Base-by-base conservation (phyloP, 1,140 invertebrate species). In the Radopholus similis region DNA sequence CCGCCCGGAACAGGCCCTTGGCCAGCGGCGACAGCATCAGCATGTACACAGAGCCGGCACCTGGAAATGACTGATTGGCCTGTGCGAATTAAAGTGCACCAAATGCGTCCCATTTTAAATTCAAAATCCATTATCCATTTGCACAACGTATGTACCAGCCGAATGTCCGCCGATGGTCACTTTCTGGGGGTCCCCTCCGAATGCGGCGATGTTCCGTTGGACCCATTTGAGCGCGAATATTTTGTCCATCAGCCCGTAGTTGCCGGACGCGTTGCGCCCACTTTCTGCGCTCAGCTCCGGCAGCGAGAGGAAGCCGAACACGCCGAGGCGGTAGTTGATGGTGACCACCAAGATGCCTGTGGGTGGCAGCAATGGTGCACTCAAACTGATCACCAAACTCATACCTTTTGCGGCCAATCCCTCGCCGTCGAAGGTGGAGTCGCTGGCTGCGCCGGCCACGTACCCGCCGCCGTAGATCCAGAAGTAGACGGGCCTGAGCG, bases 381-480 rank as follows among this genome's bases (percentile, higher is more conserved):
- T n/a, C n/a, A n/a, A n/a, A n/a, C n/a, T n/a, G n/a, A n/a, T n/a
- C n/a, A n/a, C n/a, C n/a, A n/a, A n/a, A n/a, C n/a, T n/a, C n/a
- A n/a, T n/a, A n/a, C n/a, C n/a, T n/a, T n/a, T n/a, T n/a, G n/a
- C n/a, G n/a, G n/a, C n/a, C n/a, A n/a, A n/a, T n/a, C n/a, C n/a
- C n/a, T n/a, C n/a, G n/a, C n/a, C n/a, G n/a, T n/a, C n/a, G n/a
- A n/a, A n/a, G n/a, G n/a, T n/a, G n/a, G n/a, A n/a, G n/a, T n/a
- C n/a, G n/a, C n/a, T n/a, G n/a, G n/a, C n/a, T n/a, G n/a, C n/a
- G n/a, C n/a, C n/a, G n/a, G n/a, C n/a, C n/a, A n/a, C n/a, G n/a
- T n/a, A n/a, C n/a, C n/a, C n/a, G 1, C 90, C 90, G 0, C 90
- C 90, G 77, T 91, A 88, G 28, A 91, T 86, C 87, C 87, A 91